Percentiles rank a stretch among this genome's conserved stretches.
Conservation (phyloP, 2,888 invertebrate species). For the Synanthedon formicaeformis region DNA sequence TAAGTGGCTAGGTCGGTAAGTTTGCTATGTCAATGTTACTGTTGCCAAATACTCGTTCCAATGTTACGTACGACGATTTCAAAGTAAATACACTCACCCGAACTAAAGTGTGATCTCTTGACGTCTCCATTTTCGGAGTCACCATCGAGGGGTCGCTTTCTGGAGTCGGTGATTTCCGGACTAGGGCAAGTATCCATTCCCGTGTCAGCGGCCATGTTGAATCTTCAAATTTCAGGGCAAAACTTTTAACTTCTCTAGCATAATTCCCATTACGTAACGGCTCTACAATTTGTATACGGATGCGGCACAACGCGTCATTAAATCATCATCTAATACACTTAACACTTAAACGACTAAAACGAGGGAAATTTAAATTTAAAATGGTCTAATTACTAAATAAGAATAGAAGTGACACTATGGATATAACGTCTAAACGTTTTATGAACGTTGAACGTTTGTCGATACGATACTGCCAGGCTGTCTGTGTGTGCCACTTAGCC, state of each 20-base stretch:
- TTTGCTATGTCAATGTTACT: conserved; percentile 60
- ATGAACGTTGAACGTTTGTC: conserved; percentile 69
- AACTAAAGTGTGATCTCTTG: conserved; percentile 91
- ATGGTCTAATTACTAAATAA: conserved; percentile 58
- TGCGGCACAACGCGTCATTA: conserved; percentile 59
- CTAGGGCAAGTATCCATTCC: conserved; percentile 95
- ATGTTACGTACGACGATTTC: conserved; percentile 17
- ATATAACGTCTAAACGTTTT: conserved; percentile 65
- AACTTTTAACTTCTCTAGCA: conserved; percentile 69
- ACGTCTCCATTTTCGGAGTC: conserved; percentile 90
- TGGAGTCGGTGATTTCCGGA: conserved; percentile 91
- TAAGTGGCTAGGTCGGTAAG: conserved; percentile 11
- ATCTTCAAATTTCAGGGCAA: conserved; percentile 54
- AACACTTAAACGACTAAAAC: conserved; percentile 62
- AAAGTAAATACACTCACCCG: conserved; percentile 74
- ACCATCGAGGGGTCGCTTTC: conserved; percentile 89
- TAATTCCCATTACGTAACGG: conserved; percentile 71
- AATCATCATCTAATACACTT: conserved; percentile 56
- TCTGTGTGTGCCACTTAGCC: conserved; percentile 50
- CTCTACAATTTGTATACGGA: conserved; percentile 54
- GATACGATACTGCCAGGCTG: conserved; percentile 64
- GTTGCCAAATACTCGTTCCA: conserved; percentile 54
- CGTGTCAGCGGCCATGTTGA: conserved; percentile 92
- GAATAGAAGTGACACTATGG: conserved; percentile 61
- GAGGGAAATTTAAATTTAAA: conserved; percentile 44